phyloP scores from a whole-genome alignment of 2,797 vertebrate genomes.

The Acridotheres tristis region DNA sequence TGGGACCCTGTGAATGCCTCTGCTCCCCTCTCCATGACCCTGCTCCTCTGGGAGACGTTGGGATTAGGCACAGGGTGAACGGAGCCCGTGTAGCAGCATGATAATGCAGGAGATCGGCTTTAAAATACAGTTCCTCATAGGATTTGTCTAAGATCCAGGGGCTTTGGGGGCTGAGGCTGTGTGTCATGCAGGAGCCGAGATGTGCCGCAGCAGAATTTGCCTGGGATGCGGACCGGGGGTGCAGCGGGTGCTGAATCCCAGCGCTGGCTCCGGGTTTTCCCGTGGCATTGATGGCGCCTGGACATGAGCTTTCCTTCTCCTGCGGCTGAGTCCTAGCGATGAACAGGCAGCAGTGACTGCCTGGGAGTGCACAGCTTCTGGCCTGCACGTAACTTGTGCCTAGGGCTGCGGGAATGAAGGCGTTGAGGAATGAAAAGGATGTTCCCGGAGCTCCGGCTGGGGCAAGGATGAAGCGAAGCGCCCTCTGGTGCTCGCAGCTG shows the following conservation, averaged over 20 bases:
- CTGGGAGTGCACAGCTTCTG: fast-evolving
- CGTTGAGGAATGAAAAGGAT: neutral
- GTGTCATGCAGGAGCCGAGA: fast-evolving
- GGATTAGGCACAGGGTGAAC: fast-evolving
- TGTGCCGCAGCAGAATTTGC: neutral
- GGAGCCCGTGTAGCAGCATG: fast-evolving
- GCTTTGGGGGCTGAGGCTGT: neutral
- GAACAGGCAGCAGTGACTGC: neutral
- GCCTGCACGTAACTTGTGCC: fast-evolving
- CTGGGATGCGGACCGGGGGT: fast-evolving
- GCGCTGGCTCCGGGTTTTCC: fast-evolving
- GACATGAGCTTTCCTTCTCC: fast-evolving
- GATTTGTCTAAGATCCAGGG: fast-evolving
- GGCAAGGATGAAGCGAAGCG: neutral
- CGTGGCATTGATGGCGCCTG: fast-evolving
- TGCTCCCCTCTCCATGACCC: fast-evolving
- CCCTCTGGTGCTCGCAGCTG: neutral
- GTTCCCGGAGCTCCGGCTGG: neutral
- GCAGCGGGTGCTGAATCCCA: neutral
- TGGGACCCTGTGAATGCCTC: neutral
- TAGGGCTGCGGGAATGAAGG: fast-evolving
- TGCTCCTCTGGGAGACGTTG: neutral
- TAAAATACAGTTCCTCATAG: fast-evolving
- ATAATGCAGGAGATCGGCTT: fast-evolving
- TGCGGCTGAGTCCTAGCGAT: neutral